phyloP scores from a whole-genome alignment of 2,888 invertebrate genomes.

The Coremacera marginata region DNA sequence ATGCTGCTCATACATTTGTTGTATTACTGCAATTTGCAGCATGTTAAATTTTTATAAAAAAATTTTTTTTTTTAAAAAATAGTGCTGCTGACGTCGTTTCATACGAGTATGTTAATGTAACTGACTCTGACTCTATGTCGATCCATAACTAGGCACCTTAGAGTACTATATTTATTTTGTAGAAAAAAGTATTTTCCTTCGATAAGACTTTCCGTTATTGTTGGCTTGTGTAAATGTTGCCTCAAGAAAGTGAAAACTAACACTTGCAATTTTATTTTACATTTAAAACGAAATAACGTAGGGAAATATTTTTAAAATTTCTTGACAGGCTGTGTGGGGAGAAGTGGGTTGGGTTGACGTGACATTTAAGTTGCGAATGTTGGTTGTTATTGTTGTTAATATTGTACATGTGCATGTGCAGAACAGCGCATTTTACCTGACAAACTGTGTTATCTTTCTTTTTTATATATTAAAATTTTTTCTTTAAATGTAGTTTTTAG shows the following conservation, averaged over 20 bases:
- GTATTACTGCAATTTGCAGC: not conserved
- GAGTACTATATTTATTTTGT: no score
- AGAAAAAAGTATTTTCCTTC: slow-evolving; percentile 2
- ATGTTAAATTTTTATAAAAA: not conserved
- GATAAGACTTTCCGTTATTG: not conserved
- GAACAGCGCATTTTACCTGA: no score
- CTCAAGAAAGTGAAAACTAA: slow-evolving; percentile 9
- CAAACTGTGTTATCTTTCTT: no score
- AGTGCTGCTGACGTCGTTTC: not conserved
- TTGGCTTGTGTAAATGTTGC: slow-evolving; percentile 3
- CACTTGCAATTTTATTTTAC: not conserved
- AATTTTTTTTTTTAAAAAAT: no score
- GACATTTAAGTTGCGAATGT: no score
- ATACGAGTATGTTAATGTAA: slow-evolving; percentile 8
- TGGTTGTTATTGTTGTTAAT: no score
- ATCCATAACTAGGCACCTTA: not conserved
- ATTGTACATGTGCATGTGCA: no score
- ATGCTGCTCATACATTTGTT: not conserved
- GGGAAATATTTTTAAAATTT: no score
- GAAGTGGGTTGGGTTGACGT: no score
- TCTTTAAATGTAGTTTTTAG: no score
- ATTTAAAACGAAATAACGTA: not conserved
- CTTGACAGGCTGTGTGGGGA: no score
- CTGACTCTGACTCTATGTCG: not conserved
- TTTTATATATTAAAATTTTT: no score